A percentile compares a stretch with the other conserved stretches of the same genome.
These are phyloP conservation scores for Cheilosia vulpina DNA, from an alignment of 2,888 invertebrate genomes.

Conservation along the genomic window DNA sequence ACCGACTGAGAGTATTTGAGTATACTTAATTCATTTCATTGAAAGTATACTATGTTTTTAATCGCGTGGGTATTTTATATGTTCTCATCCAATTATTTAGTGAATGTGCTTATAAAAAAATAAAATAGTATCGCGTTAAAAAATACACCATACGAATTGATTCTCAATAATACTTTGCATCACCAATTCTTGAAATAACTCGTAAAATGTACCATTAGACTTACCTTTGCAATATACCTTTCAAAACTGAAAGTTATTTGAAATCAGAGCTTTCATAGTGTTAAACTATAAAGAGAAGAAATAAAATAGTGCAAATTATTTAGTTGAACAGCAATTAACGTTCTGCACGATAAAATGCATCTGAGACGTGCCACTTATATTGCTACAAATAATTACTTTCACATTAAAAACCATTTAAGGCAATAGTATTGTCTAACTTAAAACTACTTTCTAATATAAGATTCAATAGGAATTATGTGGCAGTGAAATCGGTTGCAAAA, in stretches of 20 bases:
- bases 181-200: no score
- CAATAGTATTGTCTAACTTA: slow-evolving; percentile 12
- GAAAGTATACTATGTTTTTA: no score
- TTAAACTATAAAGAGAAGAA: slow-evolving; percentile 20
- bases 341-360: slow-evolving; percentile 16
- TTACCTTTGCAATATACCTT: slow-evolving; percentile 20
- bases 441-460: slow-evolving; percentile 43
- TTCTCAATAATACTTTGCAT: no score
- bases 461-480: slow-evolving; percentile 20
- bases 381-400: slow-evolving; percentile 32
- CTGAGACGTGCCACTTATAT: slow-evolving; percentile 19
- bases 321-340: slow-evolving; percentile 19
- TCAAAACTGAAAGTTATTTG: slow-evolving; percentile 7
- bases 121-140: no score
- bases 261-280: slow-evolving; percentile 39
- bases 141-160: no score
- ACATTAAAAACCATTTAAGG: slow-evolving; percentile 38
- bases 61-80: no score
- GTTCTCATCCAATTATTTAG: no score
- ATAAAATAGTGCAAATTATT: slow-evolving; percentile 17
- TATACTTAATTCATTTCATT: no score
- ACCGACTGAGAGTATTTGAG: no score
- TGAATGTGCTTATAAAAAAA: no score
- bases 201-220: neutral
- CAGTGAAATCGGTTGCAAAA: slow-evolving; percentile 35